Evolutionary conservation across 2,113 vertebrate genomes (phyloP).

Genomic region (Nipponia nippon): DNA sequence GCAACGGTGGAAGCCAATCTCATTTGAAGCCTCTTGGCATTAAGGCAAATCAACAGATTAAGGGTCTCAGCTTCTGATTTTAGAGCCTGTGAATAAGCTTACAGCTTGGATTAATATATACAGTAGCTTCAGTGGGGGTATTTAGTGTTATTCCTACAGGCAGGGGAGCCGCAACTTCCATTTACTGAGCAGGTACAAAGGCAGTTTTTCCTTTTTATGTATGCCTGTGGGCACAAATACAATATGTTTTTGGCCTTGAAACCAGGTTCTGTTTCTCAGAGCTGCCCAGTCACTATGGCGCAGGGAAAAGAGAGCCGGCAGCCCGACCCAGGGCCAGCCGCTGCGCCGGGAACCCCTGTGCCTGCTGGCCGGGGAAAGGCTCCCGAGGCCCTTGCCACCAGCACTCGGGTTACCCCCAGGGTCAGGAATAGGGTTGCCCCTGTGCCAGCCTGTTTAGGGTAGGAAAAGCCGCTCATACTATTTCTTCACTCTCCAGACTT

Average conservation of each 20-base stretch:
- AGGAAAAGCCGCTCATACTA: neutral
- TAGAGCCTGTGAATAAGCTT: conserved; percentile 33
- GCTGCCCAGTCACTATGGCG: rapidly evolving
- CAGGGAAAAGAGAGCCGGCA: neutral
- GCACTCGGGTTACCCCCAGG: neutral
- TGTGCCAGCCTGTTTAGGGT: neutral
- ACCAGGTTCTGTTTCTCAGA: neutral
- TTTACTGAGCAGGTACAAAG: neutral
- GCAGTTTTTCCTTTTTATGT: neutral
- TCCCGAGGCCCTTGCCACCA: neutral
- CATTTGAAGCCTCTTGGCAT: neutral
- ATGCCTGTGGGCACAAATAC: rapidly evolving
- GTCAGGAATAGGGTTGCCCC: neutral
- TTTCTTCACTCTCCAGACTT: neutral
- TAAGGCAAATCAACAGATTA: conserved; percentile 25
- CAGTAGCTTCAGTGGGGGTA: neutral
- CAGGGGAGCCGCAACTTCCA: neutral
- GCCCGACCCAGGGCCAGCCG: neutral
- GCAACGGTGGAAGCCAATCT: neutral
- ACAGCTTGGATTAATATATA: neutral
- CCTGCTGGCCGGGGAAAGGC: too few species aligned
- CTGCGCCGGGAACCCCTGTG: neutral
- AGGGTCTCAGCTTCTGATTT: conserved; percentile 35
- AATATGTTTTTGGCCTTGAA: neutral
- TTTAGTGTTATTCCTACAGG: neutral